Evolutionary conservation across 2,113 vertebrate species (phyloP).

Genomic region (Lates calcarifer): DNA sequence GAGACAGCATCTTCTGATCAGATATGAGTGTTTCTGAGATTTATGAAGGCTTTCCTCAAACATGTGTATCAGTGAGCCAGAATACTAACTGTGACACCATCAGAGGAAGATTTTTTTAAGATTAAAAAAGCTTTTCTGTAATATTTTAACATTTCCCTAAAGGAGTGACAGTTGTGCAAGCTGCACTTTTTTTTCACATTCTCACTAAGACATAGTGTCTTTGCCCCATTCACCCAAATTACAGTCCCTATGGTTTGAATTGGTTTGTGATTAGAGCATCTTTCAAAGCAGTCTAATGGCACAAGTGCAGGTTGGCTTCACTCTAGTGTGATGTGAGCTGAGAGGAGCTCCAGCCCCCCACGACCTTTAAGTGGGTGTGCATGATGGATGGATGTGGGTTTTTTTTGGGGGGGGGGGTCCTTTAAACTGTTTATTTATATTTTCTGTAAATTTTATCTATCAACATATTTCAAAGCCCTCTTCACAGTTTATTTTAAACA

Average conservation of each 20-base stretch:
- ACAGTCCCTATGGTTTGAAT: background rate
- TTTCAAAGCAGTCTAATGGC: background rate
- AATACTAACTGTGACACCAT: background rate
- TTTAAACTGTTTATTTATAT: background rate
- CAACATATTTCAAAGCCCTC: background rate
- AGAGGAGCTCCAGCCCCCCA: background rate
- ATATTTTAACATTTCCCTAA: background rate
- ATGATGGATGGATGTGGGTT: background rate
- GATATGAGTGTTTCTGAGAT: conserved; percentile 34
- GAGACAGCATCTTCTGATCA: conserved; percentile 26
- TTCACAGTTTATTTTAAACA: background rate
- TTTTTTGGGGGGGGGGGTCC: too few relatives aligned
- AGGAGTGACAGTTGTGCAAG: background rate
- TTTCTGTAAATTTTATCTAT: too few relatives aligned
- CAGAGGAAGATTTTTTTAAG: too few relatives aligned
- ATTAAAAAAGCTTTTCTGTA: background rate
- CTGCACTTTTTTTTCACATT: background rate
- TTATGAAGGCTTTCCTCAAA: conserved; percentile 16
- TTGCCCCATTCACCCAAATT: too few relatives aligned
- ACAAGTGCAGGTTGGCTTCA: background rate
- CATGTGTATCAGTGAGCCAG: background rate
- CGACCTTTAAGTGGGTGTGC: background rate
- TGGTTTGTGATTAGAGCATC: background rate
- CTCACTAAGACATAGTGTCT: background rate
- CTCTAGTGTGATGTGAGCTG: background rate